A percentile compares a stretch with the other conserved stretches of the same genome.
Evolutionary conservation across 1,140 invertebrate species (phyloP).

Genomic region (Pissodes strobi): DNA sequence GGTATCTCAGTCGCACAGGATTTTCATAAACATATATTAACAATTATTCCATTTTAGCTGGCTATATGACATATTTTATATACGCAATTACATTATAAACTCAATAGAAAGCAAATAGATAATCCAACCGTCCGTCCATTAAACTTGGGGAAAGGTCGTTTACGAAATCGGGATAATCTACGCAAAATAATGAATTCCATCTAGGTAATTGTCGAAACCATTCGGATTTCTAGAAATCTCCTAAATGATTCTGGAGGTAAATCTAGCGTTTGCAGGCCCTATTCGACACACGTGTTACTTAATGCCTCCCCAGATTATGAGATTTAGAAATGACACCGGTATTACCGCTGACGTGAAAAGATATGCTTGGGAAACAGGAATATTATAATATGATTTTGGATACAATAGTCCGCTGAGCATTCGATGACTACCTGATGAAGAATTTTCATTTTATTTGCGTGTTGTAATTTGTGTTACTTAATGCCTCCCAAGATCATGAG

Average conservation of each 20-base stretch:
- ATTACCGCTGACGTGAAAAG: conserved; percentile 15
- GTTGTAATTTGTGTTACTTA: conserved; percentile 30
- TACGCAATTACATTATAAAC: no score
- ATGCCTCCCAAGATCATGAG: conserved; percentile 8
- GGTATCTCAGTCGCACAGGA: no score
- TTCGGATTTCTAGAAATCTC: not conserved
- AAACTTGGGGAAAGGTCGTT: no score
- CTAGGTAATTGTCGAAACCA: not conserved
- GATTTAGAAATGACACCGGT: conserved; percentile 15
- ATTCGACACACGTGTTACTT: conserved; percentile 33
- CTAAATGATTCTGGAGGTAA: conserved; percentile 4
- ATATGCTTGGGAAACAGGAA: conserved; percentile 11
- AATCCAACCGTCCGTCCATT: no score
- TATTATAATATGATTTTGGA: no score
- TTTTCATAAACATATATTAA: no score
- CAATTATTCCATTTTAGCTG: no score
- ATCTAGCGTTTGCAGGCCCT: conserved; percentile 5
- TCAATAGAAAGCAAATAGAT: no score
- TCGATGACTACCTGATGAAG: no score
- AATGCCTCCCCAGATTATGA: conserved; percentile 8
- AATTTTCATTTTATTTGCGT: no score
- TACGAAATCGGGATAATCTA: not conserved
- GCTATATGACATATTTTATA: no score
- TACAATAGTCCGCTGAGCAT: no score
- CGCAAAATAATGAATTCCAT: not conserved